These are phyloP conservation scores for Epinotia brunnichana DNA, from an alignment of 2,888 invertebrate species.

Conservation along the genomic window DNA sequence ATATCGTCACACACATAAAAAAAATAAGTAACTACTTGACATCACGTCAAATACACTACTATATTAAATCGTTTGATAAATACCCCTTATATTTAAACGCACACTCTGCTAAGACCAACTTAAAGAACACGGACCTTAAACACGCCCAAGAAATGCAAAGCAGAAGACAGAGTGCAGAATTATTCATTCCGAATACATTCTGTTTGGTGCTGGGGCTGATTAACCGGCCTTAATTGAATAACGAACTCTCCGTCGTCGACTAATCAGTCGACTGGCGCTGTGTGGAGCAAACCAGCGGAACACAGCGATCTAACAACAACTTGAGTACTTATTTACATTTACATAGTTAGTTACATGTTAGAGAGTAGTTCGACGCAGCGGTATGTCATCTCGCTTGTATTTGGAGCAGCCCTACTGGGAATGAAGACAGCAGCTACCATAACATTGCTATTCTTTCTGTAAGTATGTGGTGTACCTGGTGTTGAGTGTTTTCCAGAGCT, in stretches of 20 bases:
- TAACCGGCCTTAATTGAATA: conserved; percentile 79
- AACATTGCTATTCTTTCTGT: no score
- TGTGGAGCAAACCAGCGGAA: conserved; percentile 43
- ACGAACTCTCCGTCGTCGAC: conserved; percentile 75
- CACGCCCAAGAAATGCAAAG: conserved; percentile 35
- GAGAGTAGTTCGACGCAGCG: no score
- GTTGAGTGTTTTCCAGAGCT: no score
- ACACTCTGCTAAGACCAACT: not conserved
- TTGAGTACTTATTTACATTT: no score
- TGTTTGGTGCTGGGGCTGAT: conserved; percentile 76
- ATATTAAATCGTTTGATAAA: not conserved
- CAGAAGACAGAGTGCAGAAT: conserved; percentile 50
- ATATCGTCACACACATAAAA: not conserved
- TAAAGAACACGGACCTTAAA: conserved; percentile 1
- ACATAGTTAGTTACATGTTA: no score
- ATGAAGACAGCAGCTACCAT: no score
- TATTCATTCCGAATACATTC: conserved; percentile 70
- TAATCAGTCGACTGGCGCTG: conserved; percentile 69
- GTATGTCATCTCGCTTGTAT: no score
- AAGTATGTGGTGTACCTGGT: no score
- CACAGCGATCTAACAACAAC: not conserved
- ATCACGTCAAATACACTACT: not conserved
- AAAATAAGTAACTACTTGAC: not conserved
- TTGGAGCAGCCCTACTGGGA: no score
- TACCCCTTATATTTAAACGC: not conserved